Base-by-base conservation (phyloP, 2,888 invertebrate species). In the Agonopterix alstromeriana region DNA sequence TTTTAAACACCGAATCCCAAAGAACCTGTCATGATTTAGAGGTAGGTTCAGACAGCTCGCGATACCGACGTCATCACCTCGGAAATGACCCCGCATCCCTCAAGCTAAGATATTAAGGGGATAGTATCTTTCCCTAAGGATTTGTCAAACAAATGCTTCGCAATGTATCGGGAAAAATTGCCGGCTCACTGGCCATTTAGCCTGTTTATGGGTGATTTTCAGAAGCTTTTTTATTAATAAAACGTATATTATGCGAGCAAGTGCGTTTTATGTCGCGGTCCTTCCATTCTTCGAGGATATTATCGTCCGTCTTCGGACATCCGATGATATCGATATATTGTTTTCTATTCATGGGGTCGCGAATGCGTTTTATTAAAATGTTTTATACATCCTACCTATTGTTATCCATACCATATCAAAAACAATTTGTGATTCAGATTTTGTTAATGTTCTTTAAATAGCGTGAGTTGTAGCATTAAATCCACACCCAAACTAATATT, bases 171-270 rank as follows among this genome's bases (percentile, higher is more conserved):
- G 63, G 83, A 86, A 84, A 83, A 87, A 84, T 83, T 75, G 82
- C 77, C 81, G 73, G 74, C 78, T 82, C 79, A 75, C 77, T 81
- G 77, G 82, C 78, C 83, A 77, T 88, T 87, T 86, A 60, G 78
- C 82, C 82, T 87, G 87, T 88, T 88, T 88, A 88, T 88, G 78
- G 87, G 75, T 73, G 82, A 87, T 87, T 87, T 72, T 63, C 73
- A 69, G 65, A 75, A 78, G 76, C 77, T 84, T 85, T 87, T 88
- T 88, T 88, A 88, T 88, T 88, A 88, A 88, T 87, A 88, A 87
- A 88, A 87, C 85, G 85, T 84, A 86, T 86, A 87, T 87, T 87
- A 85, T 84, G 87, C 85, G 85, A 87, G 69, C 87, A 87, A 86
- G 87, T 88, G 88, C 77, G 86, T 87, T 88, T 87, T 88, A 87